Evolutionary conservation across 2,888 invertebrate species (phyloP), one percentile per base, ranked within the genome.

Genomic region (Xylophagus ater): DNA sequence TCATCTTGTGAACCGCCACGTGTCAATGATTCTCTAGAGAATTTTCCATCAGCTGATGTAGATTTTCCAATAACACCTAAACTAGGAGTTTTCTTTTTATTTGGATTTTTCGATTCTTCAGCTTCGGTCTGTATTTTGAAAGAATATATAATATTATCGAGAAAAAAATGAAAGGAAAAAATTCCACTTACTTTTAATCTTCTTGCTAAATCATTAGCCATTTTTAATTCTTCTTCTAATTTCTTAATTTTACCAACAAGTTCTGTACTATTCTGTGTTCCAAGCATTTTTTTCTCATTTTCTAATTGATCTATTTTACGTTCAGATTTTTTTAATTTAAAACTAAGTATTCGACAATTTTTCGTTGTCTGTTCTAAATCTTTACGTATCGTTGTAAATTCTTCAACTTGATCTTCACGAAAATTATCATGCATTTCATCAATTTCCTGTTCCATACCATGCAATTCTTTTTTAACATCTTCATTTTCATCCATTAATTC

Each of bases 341-440:
- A 98, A 50, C 97, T 96, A 48, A 98, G 73, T 51, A 98, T 92
- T 52, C 98, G 76, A 67, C 97, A 97, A 67, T 97, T 97, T 63
- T 98, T 99, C 34, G 92, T 90, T 3, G 92, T 88, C 57, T 90
- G 88, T 57, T 98, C 97, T 49, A 98, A 72, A 62, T 96, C 96
- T 57, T 92, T 85, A 67, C 94, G 86, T 34, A 98, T 63, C 37
- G 87, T 87, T 3, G 88, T 81, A 59, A 96, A 96, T 59, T 96
- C 97, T 55, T 94, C 90, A 6, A 89, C 90, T 68, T 97, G 96
- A 54, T 96, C 96, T 61, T 97, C 97, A 72, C 84, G 77, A 62
- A 90, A 92, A 59, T 86, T 89, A 59, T 97, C 97, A 61, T 97
- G 96, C 80, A 98, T 83, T 66, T 98, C 98, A 57, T 98, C 97